phyloP scores from a whole-genome alignment of 2,888 invertebrate species.

The Harmothoe impar region DNA sequence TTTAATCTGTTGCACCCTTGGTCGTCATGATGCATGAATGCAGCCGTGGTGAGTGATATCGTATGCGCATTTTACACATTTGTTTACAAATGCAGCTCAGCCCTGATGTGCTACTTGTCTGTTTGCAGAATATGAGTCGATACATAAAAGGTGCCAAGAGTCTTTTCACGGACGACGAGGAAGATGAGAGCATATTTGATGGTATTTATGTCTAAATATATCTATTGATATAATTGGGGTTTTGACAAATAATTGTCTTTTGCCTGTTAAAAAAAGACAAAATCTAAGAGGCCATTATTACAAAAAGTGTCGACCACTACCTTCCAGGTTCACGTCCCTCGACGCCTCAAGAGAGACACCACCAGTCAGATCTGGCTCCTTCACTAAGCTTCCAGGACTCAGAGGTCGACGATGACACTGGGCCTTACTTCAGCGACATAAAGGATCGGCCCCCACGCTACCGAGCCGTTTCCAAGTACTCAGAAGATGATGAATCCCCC shows the following conservation, averaged over 20 bases:
- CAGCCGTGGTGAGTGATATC: too few relatives aligned
- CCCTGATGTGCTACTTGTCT: neutral
- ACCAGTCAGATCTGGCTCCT: neutral
- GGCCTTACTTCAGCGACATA: neutral
- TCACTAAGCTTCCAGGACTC: neutral
- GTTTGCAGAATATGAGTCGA: constrained; percentile 25
- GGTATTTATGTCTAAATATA: neutral
- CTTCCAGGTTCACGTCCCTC: neutral
- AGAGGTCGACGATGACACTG: neutral
- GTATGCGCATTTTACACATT: neutral
- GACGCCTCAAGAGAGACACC: neutral
- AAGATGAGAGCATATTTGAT: constrained; percentile 22
- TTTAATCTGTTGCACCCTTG: too few relatives aligned
- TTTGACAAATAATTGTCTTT: neutral
- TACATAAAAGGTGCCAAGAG: constrained; percentile 27
- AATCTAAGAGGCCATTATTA: neutral
- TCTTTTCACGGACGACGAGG: constrained; percentile 44
- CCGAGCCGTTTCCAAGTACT: neutral
- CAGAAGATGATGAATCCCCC: neutral
- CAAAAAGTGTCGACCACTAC: too few relatives aligned
- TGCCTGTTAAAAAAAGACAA: too few relatives aligned
- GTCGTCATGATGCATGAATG: too few relatives aligned
- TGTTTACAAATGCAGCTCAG: neutral
- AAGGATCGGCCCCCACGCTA: constrained; percentile 24
- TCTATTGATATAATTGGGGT: too few relatives aligned